Conservation (phyloP, 2,113 vertebrate species). For the Tetrao urogallus region DNA sequence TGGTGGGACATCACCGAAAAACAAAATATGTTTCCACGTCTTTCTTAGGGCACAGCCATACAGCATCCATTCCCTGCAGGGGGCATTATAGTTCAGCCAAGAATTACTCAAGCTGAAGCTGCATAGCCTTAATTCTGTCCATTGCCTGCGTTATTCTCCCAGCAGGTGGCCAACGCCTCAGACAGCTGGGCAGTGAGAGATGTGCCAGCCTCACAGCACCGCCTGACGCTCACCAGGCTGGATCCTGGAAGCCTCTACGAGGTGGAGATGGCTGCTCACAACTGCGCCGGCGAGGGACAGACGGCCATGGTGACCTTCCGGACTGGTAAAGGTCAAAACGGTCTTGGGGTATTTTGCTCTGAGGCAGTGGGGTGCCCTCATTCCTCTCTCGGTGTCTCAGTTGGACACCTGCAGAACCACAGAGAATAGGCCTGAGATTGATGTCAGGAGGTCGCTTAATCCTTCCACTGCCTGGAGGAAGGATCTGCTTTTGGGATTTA, state of each 20-base stretch:
- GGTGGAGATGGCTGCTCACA: slow-evolving; percentile 95
- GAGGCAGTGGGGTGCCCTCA: not conserved
- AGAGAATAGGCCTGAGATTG: not conserved
- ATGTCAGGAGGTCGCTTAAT: not conserved
- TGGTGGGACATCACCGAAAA: not conserved
- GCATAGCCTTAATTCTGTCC: not conserved
- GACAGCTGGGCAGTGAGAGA: slow-evolving; percentile 86
- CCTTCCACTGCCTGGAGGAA: not conserved
- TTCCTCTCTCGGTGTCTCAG: not conserved
- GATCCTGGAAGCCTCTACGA: slow-evolving; percentile 95
- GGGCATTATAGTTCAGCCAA: accelerated
- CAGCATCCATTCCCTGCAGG: not conserved
- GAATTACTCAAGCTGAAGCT: not conserved
- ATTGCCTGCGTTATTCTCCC: not conserved
- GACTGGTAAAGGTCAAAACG: slow-evolving; percentile 82
- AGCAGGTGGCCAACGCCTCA: slow-evolving; percentile 85
- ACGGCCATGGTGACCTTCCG: slow-evolving; percentile 98
- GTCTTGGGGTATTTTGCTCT: not conserved
- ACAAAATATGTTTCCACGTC: not conserved
- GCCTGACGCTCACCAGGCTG: slow-evolving; percentile 87
- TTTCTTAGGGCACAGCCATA: accelerated
- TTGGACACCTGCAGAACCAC: not conserved
- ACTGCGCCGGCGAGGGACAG: slow-evolving; percentile 92
- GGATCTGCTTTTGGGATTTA: not conserved
- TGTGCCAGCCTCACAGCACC: slow-evolving; percentile 87